Base-by-base conservation (phyloP, 53 echinoderm and acorn worm species). In the Temnopleurus reevesii region DNA sequence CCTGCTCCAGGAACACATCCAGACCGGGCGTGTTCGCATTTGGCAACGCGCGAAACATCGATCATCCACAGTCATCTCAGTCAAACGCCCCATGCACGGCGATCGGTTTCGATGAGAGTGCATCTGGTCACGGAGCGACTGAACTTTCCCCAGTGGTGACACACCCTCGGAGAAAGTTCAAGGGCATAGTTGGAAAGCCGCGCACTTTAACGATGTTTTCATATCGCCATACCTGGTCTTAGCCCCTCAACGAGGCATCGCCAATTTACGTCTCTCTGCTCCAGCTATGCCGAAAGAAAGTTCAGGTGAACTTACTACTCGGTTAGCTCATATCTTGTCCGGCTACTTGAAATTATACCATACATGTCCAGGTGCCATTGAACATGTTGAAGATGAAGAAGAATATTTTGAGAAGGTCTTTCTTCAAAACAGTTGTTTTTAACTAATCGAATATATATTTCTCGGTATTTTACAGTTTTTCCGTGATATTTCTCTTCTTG, bases 141-240 rank as follows among this genome's bases (percentile, higher is more conserved):
- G 35, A 64, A 64, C 64, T 71, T 9, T 38, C 21, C 38, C n/a
- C 79, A 79, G 49, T 79, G 51, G 26, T 10, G 49, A 79, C 23
- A 12, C 28, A 2, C 26, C 49, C 30, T n/a, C n/a, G n/a, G 23
- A 28, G 83, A 83, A 83, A 87, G 88, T 87, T 87, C 88, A 87
- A 87, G 88, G 88, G 53, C 88, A 71, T 34, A 49, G 7, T 8
- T 33, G 31, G 26, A 61, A 79, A 83, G 25, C 60, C 46, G 9
- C 44, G 88, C 49, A 87, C 88, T 47, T 65, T 87, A 87, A 87
- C 71, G 71, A 71, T 87, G 88, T 87, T 87, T 87, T 87, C 44
- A 59, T 85, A 85, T 60, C 45, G 43, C 85, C 54, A 33, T 17
- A 55, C 33, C 18, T 33, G 83, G 31, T 35, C 56, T 19, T n/a